phyloP scores from a whole-genome alignment of 2,797 vertebrate genomes.

The Gallinago nigripennis region DNA sequence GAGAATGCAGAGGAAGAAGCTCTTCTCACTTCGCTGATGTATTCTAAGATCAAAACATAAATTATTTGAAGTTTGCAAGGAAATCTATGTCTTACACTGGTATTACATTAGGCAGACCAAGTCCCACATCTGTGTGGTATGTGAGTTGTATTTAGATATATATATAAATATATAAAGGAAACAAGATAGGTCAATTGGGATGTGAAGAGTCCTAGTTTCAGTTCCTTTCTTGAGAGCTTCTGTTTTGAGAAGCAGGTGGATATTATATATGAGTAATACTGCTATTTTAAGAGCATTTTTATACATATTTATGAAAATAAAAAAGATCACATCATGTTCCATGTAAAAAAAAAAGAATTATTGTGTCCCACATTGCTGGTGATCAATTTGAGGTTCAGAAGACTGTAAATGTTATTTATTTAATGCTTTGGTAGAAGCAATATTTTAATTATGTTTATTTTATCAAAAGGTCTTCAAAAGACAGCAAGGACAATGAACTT shows the following conservation, averaged over 20 bases:
- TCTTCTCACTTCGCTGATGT: neutral
- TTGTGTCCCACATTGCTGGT: neutral
- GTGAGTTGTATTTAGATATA: constrained; percentile 41
- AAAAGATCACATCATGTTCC: neutral
- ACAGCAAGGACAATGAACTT: neutral
- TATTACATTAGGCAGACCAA: constrained; percentile 48
- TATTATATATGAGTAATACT: neutral
- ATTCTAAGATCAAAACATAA: constrained; percentile 12
- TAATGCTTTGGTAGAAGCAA: neutral
- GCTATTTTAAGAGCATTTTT: neutral
- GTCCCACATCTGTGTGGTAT: constrained; percentile 6
- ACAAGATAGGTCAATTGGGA: constrained; percentile 27
- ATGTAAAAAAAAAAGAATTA: neutral
- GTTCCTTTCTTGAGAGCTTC: constrained; percentile 41
- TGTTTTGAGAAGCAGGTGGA: neutral
- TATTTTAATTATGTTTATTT: neutral
- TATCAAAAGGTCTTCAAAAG: neutral
- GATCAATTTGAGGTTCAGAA: neutral
- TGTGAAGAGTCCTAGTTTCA: constrained; percentile 17
- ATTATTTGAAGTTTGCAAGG: neutral
- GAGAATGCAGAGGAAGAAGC: neutral
- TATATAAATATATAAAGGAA: constrained; percentile 32
- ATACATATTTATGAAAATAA: neutral
- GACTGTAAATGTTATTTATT: neutral
- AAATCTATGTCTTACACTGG: constrained; percentile 28